phyloP scores from a whole-genome alignment of 2,113 vertebrate species.

The Suncus etruscus region DNA sequence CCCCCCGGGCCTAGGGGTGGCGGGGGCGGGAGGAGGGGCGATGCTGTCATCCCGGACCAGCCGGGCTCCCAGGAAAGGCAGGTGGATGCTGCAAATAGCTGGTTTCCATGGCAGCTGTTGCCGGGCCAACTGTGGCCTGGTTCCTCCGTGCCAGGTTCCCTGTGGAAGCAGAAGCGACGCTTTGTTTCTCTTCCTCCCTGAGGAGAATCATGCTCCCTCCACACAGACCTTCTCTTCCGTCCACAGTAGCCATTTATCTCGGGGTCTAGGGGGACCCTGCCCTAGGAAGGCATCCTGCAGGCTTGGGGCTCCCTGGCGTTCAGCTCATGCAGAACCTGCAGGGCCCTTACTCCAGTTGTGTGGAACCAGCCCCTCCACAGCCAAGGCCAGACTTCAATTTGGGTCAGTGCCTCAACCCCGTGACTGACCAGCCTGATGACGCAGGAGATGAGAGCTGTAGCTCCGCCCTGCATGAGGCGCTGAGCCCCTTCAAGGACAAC shows the following conservation, averaged over 20 bases:
- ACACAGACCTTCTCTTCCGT: background rate
- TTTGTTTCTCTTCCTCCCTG: constrained; percentile 49
- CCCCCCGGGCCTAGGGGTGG: background rate
- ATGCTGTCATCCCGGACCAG: constrained; percentile 76
- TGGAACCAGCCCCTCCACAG: background rate
- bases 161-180: constrained; percentile 71
- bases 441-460: background rate
- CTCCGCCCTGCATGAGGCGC: background rate
- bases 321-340: background rate
- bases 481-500: constrained; percentile 55
- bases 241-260: background rate
- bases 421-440: constrained; percentile 10
- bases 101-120: constrained; percentile 85
- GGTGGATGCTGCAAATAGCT: constrained; percentile 79
- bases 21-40: background rate
- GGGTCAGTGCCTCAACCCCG: background rate
- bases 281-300: background rate
- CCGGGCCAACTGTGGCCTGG: constrained; percentile 76
- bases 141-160: constrained; percentile 76
- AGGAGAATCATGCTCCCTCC: background rate
- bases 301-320: too few species aligned
- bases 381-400: background rate
- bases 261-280: background rate
- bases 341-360: background rate
- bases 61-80: constrained; percentile 76